Conservation (phyloP, 2,888 invertebrate genomes). For the Agrenia bidenticulata region DNA sequence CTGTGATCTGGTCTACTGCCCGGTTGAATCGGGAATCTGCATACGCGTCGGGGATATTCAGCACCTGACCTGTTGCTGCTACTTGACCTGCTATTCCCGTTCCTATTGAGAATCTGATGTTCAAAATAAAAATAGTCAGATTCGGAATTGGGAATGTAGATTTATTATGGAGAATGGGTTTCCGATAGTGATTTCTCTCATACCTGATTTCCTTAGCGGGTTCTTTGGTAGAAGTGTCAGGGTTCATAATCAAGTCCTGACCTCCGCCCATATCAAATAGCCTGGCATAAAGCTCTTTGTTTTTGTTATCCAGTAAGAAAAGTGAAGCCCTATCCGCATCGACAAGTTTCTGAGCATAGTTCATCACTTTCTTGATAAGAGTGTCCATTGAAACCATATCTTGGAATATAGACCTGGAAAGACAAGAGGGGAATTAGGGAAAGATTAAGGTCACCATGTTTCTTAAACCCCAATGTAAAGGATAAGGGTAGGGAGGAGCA, state of each 20-base stretch:
- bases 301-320: slow-evolving; percentile 74
- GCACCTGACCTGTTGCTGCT: slow-evolving; percentile 73
- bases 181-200: too few relatives aligned
- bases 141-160: too few relatives aligned
- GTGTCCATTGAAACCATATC: slow-evolving; percentile 66
- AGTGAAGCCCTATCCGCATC: slow-evolving; percentile 81
- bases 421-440: background rate
- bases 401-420: slow-evolving; percentile 75
- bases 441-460: background rate
- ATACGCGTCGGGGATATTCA: slow-evolving; percentile 82
- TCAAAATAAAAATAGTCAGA: too few relatives aligned
- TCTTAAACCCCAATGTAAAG: too few relatives aligned
- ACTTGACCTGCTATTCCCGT: slow-evolving; percentile 82
- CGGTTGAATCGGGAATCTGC: slow-evolving; percentile 74
- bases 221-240: slow-evolving; percentile 48
- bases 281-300: slow-evolving; percentile 74
- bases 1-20: slow-evolving; percentile 57
- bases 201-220: slow-evolving; percentile 55
- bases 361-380: slow-evolving; percentile 39
- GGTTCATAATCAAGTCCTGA: slow-evolving; percentile 54
- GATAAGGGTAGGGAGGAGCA: too few relatives aligned
- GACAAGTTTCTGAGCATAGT: slow-evolving; percentile 62
- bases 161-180: too few relatives aligned
- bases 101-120: slow-evolving; percentile 71
- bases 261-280: slow-evolving; percentile 62